Percentiles rank a stretch among this genome's conserved stretches.
These are phyloP conservation scores for Otus scops DNA, from an alignment of 2,797 vertebrate genomes.

Conservation along the genomic window DNA sequence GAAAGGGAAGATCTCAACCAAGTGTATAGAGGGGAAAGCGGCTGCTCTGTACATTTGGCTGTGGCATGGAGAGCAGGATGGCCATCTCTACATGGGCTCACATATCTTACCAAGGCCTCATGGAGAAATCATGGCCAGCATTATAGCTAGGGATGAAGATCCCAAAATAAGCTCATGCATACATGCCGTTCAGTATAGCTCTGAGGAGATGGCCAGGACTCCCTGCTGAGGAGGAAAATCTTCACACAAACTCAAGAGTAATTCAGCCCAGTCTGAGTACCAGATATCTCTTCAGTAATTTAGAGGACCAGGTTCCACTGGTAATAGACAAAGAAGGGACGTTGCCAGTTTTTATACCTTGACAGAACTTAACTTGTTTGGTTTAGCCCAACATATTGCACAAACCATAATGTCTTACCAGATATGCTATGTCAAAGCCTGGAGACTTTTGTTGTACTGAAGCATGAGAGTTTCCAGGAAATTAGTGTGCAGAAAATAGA, in stretches of 20 bases:
- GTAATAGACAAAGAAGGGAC: neutral
- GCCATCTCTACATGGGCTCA: neutral
- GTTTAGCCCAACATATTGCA: neutral
- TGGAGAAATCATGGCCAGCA: neutral
- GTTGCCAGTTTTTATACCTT: neutral
- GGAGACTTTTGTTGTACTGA: neutral
- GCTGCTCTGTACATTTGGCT: neutral
- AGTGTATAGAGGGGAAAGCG: neutral
- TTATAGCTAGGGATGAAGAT: neutral
- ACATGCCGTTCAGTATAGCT: accelerated
- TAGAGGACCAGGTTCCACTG: neutral
- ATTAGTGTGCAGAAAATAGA: neutral
- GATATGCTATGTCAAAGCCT: neutral
- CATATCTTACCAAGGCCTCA: neutral
- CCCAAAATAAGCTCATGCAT: neutral
- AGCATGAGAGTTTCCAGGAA: neutral
- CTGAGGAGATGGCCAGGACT: neutral
- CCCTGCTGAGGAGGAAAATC: neutral
- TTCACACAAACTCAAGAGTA: neutral
- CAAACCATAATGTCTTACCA: neutral
- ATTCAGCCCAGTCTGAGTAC: neutral
- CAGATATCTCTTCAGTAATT: neutral
- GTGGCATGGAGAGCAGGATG: neutral
- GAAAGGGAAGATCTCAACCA: neutral
- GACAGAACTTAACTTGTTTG: neutral